Conservation (phyloP, 2,113 vertebrate species). For the Tychaedon coryphoeus region DNA sequence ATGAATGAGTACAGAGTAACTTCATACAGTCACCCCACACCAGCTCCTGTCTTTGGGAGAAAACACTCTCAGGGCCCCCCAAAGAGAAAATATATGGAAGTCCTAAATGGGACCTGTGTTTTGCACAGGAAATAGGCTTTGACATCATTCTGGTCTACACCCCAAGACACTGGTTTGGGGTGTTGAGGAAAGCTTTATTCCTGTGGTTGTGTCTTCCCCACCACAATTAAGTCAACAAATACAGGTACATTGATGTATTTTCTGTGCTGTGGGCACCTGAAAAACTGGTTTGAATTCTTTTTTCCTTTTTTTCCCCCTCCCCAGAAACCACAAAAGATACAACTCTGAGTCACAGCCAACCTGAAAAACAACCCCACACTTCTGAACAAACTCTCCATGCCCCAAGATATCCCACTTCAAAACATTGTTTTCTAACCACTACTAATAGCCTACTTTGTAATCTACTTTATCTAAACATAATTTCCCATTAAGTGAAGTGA, state of each 20-base stretch:
- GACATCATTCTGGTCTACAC: background rate
- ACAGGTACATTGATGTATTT: background rate
- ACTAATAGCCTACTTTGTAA: constrained; percentile 51
- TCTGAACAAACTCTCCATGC: background rate
- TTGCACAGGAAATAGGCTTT: background rate
- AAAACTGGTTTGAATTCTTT: background rate
- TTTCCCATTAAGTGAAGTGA: constrained; percentile 52
- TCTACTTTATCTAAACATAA: constrained; percentile 55
- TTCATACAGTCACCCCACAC: background rate
- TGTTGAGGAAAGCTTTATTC: background rate
- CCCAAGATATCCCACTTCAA: constrained; percentile 18
- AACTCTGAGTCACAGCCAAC: constrained; percentile 23
- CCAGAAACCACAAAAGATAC: constrained; percentile 1
- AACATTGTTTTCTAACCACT: constrained; percentile 44
- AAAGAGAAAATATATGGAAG: background rate
- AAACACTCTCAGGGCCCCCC: background rate
- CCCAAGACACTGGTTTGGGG: accelerated
- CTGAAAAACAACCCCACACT: constrained; percentile 10
- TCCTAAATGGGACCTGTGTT: background rate
- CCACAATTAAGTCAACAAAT: background rate
- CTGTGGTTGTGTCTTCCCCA: background rate
- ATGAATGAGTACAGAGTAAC: background rate
- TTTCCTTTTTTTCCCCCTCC: accelerated
- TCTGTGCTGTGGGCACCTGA: constrained; percentile 1
- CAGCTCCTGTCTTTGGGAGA: background rate